Conservation (phyloP, 2,888 invertebrate species). For the Oligia strigilis region DNA sequence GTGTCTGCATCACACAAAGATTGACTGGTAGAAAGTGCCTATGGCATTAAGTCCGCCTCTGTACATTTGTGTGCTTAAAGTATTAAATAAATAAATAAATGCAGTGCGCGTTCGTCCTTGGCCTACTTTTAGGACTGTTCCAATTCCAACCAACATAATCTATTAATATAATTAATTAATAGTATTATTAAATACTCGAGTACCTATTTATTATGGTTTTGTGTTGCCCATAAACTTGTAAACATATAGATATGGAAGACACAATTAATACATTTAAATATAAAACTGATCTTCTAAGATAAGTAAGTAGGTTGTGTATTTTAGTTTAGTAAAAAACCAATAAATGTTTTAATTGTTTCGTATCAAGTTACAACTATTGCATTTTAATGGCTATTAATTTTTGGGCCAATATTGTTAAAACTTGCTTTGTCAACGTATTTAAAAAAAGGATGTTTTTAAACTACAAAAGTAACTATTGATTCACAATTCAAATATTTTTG, state of each 20-base stretch:
- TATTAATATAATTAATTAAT: too few species aligned
- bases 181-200: too few species aligned
- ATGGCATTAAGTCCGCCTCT: too few species aligned
- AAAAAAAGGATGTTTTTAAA: neutral
- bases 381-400: slow-evolving; percentile 17
- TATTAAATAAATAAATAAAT: too few species aligned
- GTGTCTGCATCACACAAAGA: too few species aligned
- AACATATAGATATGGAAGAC: neutral
- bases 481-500: neutral
- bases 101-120: too few species aligned
- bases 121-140: too few species aligned
- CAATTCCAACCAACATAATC: too few species aligned
- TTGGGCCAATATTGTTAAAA: slow-evolving; percentile 3
- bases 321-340: slow-evolving; percentile 7
- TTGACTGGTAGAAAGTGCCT: too few species aligned
- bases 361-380: slow-evolving; percentile 46
- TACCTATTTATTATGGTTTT: neutral
- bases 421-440: slow-evolving; percentile 2
- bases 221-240: neutral
- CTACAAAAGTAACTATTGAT: slow-evolving; percentile 9
- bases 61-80: too few species aligned
- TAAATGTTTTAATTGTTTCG: slow-evolving; percentile 38
- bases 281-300: slow-evolving; percentile 24
- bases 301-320: slow-evolving; percentile 29
- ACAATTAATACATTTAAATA: neutral